These are phyloP conservation scores for Pollenia amentaria DNA, from an alignment of 2,888 invertebrate genomes.

Conservation along the genomic window DNA sequence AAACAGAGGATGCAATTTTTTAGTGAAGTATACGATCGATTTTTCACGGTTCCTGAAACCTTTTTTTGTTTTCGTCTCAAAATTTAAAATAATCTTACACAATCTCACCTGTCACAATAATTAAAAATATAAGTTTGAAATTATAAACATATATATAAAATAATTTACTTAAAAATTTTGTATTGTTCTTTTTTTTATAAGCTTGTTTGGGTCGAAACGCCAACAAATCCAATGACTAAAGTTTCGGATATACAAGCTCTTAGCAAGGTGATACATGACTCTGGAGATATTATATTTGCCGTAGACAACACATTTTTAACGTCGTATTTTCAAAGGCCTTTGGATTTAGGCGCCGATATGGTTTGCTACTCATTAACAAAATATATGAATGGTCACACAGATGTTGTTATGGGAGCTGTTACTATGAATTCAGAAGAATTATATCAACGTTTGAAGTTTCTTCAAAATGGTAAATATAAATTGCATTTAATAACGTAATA, in stretches of 20 bases:
- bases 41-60: too few species aligned
- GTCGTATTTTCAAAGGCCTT: conserved; percentile 95
- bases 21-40: too few species aligned
- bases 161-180: not conserved
- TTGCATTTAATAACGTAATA: not conserved
- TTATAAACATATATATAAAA: conserved; percentile 2
- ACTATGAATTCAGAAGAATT: conserved; percentile 90
- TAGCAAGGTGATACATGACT: conserved; percentile 87
- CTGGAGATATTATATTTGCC: conserved; percentile 87
- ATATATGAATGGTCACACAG: conserved; percentile 99
- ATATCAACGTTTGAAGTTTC: conserved; percentile 90
- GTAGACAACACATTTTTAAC: conserved; percentile 98
- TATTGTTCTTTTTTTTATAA: conserved; percentile 82
- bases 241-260: conserved; percentile 93
- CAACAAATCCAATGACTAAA: conserved; percentile 97
- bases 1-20: too few species aligned
- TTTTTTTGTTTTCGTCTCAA: too few species aligned
- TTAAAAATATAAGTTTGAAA: not conserved
- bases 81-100: too few species aligned
- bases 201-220: conserved; percentile 97
- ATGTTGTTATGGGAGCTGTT: conserved; percentile 97
- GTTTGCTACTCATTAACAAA: conserved; percentile 97
- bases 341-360: conserved; percentile 96
- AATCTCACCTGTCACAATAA: too few species aligned
- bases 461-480: conserved; percentile 91